These are phyloP conservation scores for Pseudomyrmex pallidus DNA, from an alignment of 1,140 invertebrate species.

Conservation along the genomic window DNA sequence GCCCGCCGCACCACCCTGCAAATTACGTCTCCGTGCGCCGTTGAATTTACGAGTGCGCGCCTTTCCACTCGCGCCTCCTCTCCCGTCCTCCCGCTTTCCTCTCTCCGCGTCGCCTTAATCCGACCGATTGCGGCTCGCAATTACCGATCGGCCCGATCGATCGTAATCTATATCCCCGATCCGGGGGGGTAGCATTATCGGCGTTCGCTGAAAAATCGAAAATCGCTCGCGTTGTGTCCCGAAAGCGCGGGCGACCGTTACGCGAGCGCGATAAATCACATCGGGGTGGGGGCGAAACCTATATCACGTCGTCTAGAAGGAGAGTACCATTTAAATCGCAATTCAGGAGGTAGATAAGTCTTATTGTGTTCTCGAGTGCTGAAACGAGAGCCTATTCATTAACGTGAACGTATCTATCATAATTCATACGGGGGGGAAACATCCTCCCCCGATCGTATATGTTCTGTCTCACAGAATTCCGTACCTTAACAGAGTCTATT, in stretches of 20 bases:
- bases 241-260: background rate
- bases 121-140: conserved; percentile 48
- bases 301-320: conserved; percentile 10
- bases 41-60: conserved; percentile 58
- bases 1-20: conserved; percentile 40
- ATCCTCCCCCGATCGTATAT: no score
- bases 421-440: background rate
- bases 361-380: conserved; percentile 23
- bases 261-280: conserved; percentile 38
- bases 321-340: conserved; percentile 6
- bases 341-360: conserved; percentile 18
- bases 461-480: no score
- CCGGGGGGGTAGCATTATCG: conserved; percentile 3
- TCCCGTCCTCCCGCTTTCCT: conserved; percentile 10
- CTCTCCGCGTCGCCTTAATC: conserved; percentile 26
- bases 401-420: conserved; percentile 34
- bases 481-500: no score
- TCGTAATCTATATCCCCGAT: conserved; percentile 46
- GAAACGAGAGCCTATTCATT: conserved; percentile 14
- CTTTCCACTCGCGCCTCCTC: background rate
- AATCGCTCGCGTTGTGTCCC: conserved; percentile 14
- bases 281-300: background rate
- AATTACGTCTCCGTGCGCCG: conserved; percentile 59
- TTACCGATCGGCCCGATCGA: conserved; percentile 51
- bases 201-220: conserved; percentile 30